Evolutionary conservation across 2,797 vertebrate genomes (phyloP).

Genomic region (Halcyon leucocephala): DNA sequence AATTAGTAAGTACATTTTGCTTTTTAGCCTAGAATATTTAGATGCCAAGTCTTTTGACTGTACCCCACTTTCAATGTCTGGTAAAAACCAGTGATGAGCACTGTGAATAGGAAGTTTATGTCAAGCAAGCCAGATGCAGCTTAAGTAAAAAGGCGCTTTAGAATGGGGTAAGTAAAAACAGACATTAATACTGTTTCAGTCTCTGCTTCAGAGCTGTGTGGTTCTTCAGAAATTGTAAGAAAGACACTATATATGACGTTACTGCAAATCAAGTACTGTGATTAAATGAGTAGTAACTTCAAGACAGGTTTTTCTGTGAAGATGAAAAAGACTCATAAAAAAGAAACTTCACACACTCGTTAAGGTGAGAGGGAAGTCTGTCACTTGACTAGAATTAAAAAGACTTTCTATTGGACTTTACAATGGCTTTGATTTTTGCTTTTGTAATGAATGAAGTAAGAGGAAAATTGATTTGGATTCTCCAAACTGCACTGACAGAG

Average conservation of each 20-base stretch:
- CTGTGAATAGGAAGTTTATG: not conserved
- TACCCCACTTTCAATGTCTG: not conserved
- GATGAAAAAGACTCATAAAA: not conserved
- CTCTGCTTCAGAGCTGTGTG: not conserved
- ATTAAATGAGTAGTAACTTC: conserved; percentile 25
- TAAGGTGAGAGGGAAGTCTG: conserved; percentile 37
- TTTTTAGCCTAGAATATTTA: no score
- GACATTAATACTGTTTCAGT: not conserved
- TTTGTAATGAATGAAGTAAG: conserved; percentile 61
- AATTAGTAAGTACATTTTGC: no score
- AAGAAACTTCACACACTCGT: conserved; percentile 24
- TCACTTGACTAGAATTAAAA: conserved; percentile 15
- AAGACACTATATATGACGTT: not conserved
- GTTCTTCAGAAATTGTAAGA: conserved; percentile 5
- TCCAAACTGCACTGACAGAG: conserved; percentile 60
- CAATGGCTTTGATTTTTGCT: conserved; percentile 21
- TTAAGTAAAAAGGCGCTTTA: conserved; percentile 11
- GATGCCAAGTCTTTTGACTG: no score
- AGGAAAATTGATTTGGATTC: conserved; percentile 72
- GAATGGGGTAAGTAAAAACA: conserved; percentile 42
- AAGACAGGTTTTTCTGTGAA: not conserved
- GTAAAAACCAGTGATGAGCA: not conserved
- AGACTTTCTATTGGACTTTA: not conserved
- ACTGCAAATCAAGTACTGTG: not conserved
- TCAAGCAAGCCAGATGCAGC: not conserved